phyloP scores from a whole-genome alignment of 2,113 vertebrate species.

The Todiramphus saurophagus region DNA sequence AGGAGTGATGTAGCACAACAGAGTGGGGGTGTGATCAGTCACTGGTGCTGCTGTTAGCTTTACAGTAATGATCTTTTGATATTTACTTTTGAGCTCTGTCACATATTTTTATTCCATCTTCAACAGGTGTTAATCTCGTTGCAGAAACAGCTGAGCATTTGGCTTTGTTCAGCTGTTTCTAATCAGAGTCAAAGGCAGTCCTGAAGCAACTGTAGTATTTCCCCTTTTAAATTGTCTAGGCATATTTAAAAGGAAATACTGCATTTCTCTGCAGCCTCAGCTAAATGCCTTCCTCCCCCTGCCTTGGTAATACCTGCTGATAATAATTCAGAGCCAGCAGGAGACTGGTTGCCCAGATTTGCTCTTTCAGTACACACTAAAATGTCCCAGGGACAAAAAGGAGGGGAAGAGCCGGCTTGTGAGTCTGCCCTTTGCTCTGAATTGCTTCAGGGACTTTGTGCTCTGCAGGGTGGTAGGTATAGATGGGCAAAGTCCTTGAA shows the following conservation, averaged over 20 bases:
- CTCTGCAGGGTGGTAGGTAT: background rate
- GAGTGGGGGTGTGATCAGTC: background rate
- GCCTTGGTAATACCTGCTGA: background rate
- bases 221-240: conserved; percentile 27
- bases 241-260: conserved; percentile 55
- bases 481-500: background rate
- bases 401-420: background rate
- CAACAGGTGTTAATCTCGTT: conserved; percentile 67
- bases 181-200: conserved; percentile 61
- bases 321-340: background rate
- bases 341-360: background rate
- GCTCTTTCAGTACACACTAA: background rate
- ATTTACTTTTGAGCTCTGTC: conserved; percentile 34
- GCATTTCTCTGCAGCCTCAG: background rate
- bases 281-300: background rate
- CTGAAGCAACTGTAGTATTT: conserved; percentile 14
- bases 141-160: conserved; percentile 51
- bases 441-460: background rate
- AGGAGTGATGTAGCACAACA: background rate
- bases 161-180: conserved; percentile 59
- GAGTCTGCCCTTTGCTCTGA: background rate
- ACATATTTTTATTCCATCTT: conserved; percentile 50
- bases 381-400: background rate
- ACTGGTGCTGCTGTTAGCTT: background rate
- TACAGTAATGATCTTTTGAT: conserved; percentile 50